These are phyloP conservation scores for Tetanocera ferruginea DNA, from an alignment of 2,888 invertebrate species.

Conservation along the genomic window DNA sequence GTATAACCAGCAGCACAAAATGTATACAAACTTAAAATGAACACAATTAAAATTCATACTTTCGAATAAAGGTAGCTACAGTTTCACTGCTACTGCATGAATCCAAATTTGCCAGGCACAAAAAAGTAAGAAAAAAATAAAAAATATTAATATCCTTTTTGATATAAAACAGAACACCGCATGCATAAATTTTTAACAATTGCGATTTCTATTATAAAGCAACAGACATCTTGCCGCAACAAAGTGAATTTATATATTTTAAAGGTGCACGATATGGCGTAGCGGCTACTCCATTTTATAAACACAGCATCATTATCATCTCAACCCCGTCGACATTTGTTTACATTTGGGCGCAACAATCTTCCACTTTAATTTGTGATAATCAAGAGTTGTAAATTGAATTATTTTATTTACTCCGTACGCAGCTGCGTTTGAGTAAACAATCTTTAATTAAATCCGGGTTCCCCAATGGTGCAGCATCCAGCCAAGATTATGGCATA, in stretches of 20 bases:
- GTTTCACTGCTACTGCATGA: not conserved
- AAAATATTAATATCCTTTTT: conserved; percentile 37
- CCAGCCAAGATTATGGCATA: conserved; percentile 51
- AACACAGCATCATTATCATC: conserved; percentile 3
- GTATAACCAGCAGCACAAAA: not conserved
- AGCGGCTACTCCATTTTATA: conserved; percentile 30
- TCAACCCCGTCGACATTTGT: not conserved
- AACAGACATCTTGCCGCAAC: conserved; percentile 47
- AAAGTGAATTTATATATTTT: conserved; percentile 27
- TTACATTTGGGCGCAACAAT: not conserved
- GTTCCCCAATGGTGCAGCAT: conserved; percentile 17
- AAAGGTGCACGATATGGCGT: not conserved
- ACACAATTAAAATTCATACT: not conserved
- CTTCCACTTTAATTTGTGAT: conserved; percentile 16
- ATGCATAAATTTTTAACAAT: conserved; percentile 36
- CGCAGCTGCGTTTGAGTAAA: conserved; percentile 1
- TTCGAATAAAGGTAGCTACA: not conserved
- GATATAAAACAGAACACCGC: conserved; percentile 45
- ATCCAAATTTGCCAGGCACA: conserved; percentile 24
- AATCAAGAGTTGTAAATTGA: not conserved
- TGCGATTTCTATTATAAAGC: not conserved
- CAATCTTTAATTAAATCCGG: conserved; percentile 12
- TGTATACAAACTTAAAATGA: not conserved
- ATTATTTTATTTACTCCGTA: not conserved
- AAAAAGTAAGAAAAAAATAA: conserved; percentile 6